Evolutionary conservation across 2,113 vertebrate genomes (phyloP), one percentile per base, ranked within the genome.

Genomic region (Leptobrachium ailaonicum): DNA sequence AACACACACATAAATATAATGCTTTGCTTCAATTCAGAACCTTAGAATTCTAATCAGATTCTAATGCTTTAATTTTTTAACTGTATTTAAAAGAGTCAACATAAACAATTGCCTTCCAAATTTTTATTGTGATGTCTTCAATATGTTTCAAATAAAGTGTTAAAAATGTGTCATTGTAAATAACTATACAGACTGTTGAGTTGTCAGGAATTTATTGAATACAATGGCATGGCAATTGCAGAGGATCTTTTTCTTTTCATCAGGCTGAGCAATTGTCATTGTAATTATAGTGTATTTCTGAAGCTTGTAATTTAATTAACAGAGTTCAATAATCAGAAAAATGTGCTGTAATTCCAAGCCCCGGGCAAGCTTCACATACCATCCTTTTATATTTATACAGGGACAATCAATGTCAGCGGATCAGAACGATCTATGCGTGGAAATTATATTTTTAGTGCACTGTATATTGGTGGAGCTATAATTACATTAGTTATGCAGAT

Each of bases 261-360:
- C 13, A 60, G 11, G 13, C 10, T 60, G 56, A 13, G 56, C 10
- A 11, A 60, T 60, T 60, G 56, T 77, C 66, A 77, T 77, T 77
- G 12, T 40, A 66, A 77, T 58, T 77, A 77, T 69, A 14, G 40
- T n/a, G 53, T 68, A 45, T 69, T 66, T 58, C 64, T 44, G 66
- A 69, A 56, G 75, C 66, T 69, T 77, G 50, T 69, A 58, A 77
- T 77, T 77, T 69, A 69, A 77, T 77, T 68, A 77, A 69, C 66
- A 68, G 58, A 56, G 10, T 60, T 60, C 56, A 60, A 60, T 60
- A 60, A 60, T 60, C 56, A 60, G 56, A 60, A 14, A 14, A 60
- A 12, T 12, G 13, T 4, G 10, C 10, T 60, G 10, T 60, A 60
- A 60, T 60, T 60, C 56, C 56, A 60, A 3, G 56, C 56, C 56